These are phyloP conservation scores for Diacarnus erythraeanus DNA, from an alignment of 37 sponge, comb jelly and placozoan species.

Conservation along the genomic window DNA sequence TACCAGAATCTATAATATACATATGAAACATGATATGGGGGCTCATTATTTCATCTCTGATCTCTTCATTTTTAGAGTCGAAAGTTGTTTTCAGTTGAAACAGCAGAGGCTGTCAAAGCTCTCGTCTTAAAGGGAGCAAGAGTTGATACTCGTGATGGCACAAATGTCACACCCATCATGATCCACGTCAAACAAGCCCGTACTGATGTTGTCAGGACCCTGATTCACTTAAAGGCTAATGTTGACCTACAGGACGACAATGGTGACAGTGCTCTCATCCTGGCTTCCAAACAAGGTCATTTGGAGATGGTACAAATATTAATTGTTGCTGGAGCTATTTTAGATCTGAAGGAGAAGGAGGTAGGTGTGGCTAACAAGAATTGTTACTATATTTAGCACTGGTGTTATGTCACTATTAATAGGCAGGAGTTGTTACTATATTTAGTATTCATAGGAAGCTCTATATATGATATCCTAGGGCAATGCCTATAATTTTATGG, in stretches of 20 bases:
- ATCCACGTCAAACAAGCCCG: constrained; percentile 12
- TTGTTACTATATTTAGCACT: too few species aligned
- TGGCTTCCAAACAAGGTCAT: constrained; percentile 21
- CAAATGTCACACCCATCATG: constrained; percentile 21
- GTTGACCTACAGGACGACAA: constrained; percentile 36
- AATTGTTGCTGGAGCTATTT: constrained; percentile 17
- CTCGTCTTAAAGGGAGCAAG: constrained; percentile 7
- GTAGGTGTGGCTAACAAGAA: neutral
- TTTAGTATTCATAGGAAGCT: too few species aligned
- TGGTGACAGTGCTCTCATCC: constrained; percentile 23
- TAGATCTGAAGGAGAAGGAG: constrained; percentile 34
- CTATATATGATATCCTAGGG: too few species aligned
- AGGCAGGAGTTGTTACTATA: too few species aligned
- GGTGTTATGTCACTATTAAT: too few species aligned
- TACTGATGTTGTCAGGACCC: constrained; percentile 3
- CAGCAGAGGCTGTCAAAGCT: neutral
- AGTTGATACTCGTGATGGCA: constrained; percentile 11
- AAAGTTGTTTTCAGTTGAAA: neutral
- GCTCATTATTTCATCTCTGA: too few species aligned
- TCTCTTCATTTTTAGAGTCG: constrained; percentile 23
- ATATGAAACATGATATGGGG: too few species aligned
- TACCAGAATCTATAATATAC: too few species aligned
- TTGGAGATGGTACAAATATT: constrained; percentile 16
- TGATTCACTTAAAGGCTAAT: constrained; percentile 14
- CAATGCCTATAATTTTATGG: too few species aligned